Evolutionary conservation across 2,113 vertebrate species (phyloP), one percentile per base, ranked within the genome.

Genomic region (Trogon surrucura): DNA sequence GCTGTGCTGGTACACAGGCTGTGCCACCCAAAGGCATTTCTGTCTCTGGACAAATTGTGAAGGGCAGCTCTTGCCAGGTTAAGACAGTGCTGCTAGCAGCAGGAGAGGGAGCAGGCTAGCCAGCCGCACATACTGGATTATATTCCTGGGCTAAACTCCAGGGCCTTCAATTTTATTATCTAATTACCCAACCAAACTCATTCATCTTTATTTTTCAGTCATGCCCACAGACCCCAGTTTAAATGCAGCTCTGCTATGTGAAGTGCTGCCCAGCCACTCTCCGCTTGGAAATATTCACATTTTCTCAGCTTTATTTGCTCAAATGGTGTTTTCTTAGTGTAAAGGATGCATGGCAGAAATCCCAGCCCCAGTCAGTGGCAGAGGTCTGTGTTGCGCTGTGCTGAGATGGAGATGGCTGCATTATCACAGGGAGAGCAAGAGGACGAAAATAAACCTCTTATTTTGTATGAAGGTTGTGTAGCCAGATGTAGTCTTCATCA

Each of bases 131-230:
- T 27, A 67, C 86, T 82, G 65, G 45, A 25, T 94, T 95, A 38
- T 87, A 72, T 81, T 93, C 73, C 86, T 87, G 78, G 92, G 89
- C 80, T 89, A 44, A 92, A 79, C 50, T 94, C 86, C 96, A 96
- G 71, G 96, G 38, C 70, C 66, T 89, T 86, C 70, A 56, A 19
- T 96, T 96, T 97, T 96, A 95, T 92, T 91, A 89, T 94, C 77
- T 94, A 92, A 92, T 94, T 95, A 88, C 70, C 61, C 57, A 69
- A 61, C 80, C 73, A 30, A 93, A 92, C 48, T 79, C 80, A 85
- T 96, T 94, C 82, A 78, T 92, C 85, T 96, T 91, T 95, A 90
- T 95, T 96, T 93, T 93, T 95, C 89, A 57, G 41, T 53, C 69
- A 89, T 89, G 69, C 77, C 86, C 85, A 38, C 57, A 80, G 61